Base-by-base conservation (phyloP, 2,888 invertebrate species). In the Pilophorus perplexus region DNA sequence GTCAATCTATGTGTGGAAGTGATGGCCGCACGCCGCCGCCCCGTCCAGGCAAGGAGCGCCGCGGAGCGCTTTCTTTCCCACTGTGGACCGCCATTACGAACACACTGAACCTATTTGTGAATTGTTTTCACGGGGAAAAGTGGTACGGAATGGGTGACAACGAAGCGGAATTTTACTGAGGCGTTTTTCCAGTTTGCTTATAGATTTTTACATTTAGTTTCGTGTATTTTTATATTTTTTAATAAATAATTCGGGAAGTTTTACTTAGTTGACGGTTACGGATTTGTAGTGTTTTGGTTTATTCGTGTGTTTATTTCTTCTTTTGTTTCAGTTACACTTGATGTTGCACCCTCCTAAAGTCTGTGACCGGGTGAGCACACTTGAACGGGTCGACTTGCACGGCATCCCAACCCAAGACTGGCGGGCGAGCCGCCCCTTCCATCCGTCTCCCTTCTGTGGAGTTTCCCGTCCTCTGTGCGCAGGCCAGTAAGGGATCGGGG, bases 361-460 rank as follows among this genome's bases (percentile, higher is more conserved):
- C 46, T 38, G 46, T 28, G 33, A 62, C 62, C 62, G 62, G 62
- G n/a, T n/a, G 20, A 62, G 62, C 28, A 62, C 62, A 46, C 20
- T 46, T 20, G 46, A 42, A 44, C 59, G 62, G 62, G 44, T 33
- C 48, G 28, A 33, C 48, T 14, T 48, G 62, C 62, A 62, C 62
- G 28, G 48, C 62, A 62, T 66, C 66, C 48, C 55, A 55, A 46
- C 57, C 76, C 75, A 75, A 77, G 75, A 75, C 74, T 74, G 42
- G 75, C 74, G 74, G 74, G 73, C 74, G 75, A 75, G 77, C 77
- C 75, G 76, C 75, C 76, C 75, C 75, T n/a, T n/a, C n/a, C n/a
- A n/a, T n/a, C n/a, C 33, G 33, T 12, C 33, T 8, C 33, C 33
- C 33, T 12, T 33, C 33, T n/a, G 33, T 12, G 6, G 33, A 8